phyloP scores from a whole-genome alignment of 1,140 invertebrate species.

The Hestina assimilis region DNA sequence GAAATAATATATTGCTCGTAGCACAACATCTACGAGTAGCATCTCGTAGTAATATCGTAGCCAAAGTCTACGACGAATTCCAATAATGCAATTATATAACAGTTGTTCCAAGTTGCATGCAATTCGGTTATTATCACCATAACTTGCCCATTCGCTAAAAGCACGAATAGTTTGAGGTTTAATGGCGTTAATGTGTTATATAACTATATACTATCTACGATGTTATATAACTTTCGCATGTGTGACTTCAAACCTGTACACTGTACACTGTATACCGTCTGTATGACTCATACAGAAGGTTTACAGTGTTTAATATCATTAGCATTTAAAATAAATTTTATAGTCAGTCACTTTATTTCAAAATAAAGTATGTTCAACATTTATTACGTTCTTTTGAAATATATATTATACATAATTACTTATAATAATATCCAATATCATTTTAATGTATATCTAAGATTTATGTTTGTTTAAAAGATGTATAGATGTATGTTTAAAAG shows the following conservation, averaged over 20 bases:
- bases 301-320: too few relatives aligned
- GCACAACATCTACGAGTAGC: conserved; percentile 19
- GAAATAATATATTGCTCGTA: conserved; percentile 6
- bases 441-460: too few relatives aligned
- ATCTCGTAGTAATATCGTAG: conserved; percentile 17
- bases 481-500: too few relatives aligned
- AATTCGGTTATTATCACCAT: conserved; percentile 34
- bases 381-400: too few relatives aligned
- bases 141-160: conserved; percentile 31
- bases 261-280: too few relatives aligned
- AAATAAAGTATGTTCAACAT: too few relatives aligned
- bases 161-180: conserved; percentile 29
- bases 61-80: conserved; percentile 26
- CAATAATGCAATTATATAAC: conserved; percentile 32
- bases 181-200: conserved; percentile 27
- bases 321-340: too few relatives aligned
- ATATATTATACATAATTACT: too few relatives aligned
- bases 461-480: too few relatives aligned
- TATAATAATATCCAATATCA: too few relatives aligned
- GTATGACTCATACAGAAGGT: too few relatives aligned
- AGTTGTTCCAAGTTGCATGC: conserved; percentile 31
- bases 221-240: conserved; percentile 10
- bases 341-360: too few relatives aligned
- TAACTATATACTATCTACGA: conserved; percentile 7
- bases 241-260: conserved; percentile 2